Evolutionary conservation across 1,140 invertebrate genomes (phyloP), one percentile per base, ranked within the genome.

Genomic region (Drosophila asahinai): DNA sequence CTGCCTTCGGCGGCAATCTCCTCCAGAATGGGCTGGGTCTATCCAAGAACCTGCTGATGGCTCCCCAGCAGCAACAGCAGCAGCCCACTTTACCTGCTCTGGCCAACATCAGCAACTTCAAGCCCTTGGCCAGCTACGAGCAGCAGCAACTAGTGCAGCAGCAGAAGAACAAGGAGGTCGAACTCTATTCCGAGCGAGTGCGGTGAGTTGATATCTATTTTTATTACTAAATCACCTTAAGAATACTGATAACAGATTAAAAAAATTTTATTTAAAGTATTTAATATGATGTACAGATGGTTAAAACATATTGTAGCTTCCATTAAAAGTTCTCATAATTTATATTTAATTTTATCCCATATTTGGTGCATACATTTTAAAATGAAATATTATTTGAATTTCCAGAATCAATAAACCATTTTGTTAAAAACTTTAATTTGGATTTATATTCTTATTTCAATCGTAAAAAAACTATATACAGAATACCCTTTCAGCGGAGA

Each of bases 161-260:
- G 64, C 83, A 93, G 67, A 91, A 92, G 71, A 92, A 93, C 77
- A 91, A 95, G 80, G 97, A 97, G 93, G 94, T 96, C 63, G 97
- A 98, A 86, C 95, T 97, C 75, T 95, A 97, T 92, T 95, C 96
- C 43, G 97, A 98, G 92, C 94, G 96, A 89, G 94, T 96, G 87
- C 95, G 96, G 96, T 97, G 92, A 96, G 95, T 94, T 14, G 1
- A 14, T 17, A 49, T 62, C 58, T 42, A 8, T 47, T 12, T 30
- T 30, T 6, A 30, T 30, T 1, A 30, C 6, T 7, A 12, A 38
- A 5, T 17, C 40, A 25, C 2, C 40, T 22, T 52, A 15, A 36
- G 19, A 8, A 19, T 45, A 40, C 19, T 33, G 1, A 12, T n/a
- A 17, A 17, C 11, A 3, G 1, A 22, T 22, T 22, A 22, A 22